Conservation (phyloP, 2,113 vertebrate genomes). For the Murina feae region DNA sequence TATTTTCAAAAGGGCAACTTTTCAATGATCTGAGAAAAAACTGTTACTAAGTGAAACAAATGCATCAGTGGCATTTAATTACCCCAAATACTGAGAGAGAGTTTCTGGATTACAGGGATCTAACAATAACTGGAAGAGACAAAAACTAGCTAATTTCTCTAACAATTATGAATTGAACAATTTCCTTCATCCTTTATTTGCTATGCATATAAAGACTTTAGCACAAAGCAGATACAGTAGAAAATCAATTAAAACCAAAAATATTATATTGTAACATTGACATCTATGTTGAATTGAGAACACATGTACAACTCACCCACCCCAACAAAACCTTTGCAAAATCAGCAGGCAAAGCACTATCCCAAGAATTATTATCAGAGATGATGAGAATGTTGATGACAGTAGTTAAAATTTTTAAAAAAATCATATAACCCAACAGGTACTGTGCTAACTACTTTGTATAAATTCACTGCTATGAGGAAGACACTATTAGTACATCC, state of each 20-base stretch:
- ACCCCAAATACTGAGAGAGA: neutral
- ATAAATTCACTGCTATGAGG: neutral
- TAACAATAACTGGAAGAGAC: neutral
- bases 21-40: neutral
- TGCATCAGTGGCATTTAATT: neutral
- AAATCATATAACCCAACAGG: neutral
- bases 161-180: neutral
- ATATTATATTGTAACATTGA: neutral
- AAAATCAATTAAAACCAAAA: conserved; percentile 19
- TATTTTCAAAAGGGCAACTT: neutral
- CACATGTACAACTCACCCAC: neutral
- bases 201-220: neutral
- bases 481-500: neutral
- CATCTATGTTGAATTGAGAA: neutral
- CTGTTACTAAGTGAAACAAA: neutral
- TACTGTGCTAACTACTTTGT: neutral
- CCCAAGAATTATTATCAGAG: neutral
- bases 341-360: neutral
- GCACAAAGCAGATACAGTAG: neutral
- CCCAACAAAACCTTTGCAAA: neutral
- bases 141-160: conserved; percentile 28
- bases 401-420: neutral
- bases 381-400: neutral
- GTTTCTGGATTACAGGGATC: neutral
- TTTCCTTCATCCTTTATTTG: neutral